phyloP scores from a whole-genome alignment of 2,113 vertebrate species.

The Gasterosteus aculeatus region DNA sequence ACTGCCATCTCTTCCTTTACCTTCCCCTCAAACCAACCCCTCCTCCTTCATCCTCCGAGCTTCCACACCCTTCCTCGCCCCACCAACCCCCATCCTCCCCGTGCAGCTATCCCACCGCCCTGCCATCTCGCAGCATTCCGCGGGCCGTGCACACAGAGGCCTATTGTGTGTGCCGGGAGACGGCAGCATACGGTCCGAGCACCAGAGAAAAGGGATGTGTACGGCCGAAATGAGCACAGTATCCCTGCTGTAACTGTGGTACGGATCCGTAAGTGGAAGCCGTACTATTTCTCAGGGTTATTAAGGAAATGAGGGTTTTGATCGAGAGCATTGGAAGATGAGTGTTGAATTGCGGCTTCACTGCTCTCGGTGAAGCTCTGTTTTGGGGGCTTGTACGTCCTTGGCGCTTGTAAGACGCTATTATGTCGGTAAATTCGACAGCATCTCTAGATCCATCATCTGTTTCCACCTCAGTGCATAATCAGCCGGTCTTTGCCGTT shows the following conservation, averaged over 20 bases:
- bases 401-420: conserved; percentile 20
- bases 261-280: conserved; percentile 9
- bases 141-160: conserved; percentile 82
- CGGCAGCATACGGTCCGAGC: conserved; percentile 74
- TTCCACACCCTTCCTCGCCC: conserved; percentile 72
- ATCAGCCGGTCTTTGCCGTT: conserved; percentile 1
- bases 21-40: conserved; percentile 57
- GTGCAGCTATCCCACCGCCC: conserved; percentile 81
- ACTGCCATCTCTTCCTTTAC: conserved; percentile 71
- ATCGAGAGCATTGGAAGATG: conserved; percentile 2
- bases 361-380: not conserved
- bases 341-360: conserved; percentile 24
- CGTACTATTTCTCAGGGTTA: not conserved
- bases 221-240: conserved; percentile 43
- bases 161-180: conserved; percentile 80
- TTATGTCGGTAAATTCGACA: conserved; percentile 3
- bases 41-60: conserved; percentile 57
- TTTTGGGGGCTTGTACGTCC: conserved; percentile 6
- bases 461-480: not conserved
- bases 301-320: not conserved
- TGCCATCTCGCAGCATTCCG: conserved; percentile 85
- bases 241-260: conserved; percentile 34
- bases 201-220: conserved; percentile 60
- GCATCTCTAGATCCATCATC: conserved; percentile 11
- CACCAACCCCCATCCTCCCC: conserved; percentile 81